Evolutionary conservation across 2,888 invertebrate species (phyloP).

Genomic region (Dicyrtomina minuta): DNA sequence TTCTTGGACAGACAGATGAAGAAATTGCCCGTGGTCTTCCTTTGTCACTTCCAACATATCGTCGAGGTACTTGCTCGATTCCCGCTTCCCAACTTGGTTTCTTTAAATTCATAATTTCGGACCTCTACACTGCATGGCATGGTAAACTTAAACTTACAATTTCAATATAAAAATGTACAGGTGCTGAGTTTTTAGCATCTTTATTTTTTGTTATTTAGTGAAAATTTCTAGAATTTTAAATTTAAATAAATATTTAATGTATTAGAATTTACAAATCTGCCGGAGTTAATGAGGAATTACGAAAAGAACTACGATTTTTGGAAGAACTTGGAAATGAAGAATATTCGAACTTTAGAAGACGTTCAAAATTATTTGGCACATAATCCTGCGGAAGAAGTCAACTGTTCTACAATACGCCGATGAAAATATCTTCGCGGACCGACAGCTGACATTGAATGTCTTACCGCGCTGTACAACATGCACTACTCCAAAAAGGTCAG

Average conservation of each 20-base stretch:
- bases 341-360: conserved; percentile 45
- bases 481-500: too few relatives aligned
- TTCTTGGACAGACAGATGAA: conserved; percentile 94
- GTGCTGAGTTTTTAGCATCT: too few relatives aligned
- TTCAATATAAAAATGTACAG: too few relatives aligned
- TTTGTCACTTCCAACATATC: conserved; percentile 98
- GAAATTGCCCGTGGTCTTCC: conserved; percentile 86
- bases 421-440: too few relatives aligned
- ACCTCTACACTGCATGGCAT: conserved; percentile 97
- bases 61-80: conserved; percentile 89
- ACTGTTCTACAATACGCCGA: too few relatives aligned
- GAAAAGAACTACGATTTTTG: conserved; percentile 85
- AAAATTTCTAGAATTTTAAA: too few relatives aligned
- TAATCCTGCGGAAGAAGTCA: too few relatives aligned
- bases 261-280: conserved; percentile 88
- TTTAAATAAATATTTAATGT: background rate
- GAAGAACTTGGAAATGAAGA: conserved; percentile 66
- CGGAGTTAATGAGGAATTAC: conserved; percentile 81
- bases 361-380: conserved; percentile 34
- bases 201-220: too few relatives aligned
- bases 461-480: too few relatives aligned
- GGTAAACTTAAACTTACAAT: conserved; percentile 56
- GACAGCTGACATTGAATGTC: too few relatives aligned
- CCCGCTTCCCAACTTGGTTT: conserved; percentile 97
- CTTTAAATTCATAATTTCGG: conserved; percentile 94